phyloP scores from a whole-genome alignment of 2,888 invertebrate species.

The Mylabris sibirica region DNA sequence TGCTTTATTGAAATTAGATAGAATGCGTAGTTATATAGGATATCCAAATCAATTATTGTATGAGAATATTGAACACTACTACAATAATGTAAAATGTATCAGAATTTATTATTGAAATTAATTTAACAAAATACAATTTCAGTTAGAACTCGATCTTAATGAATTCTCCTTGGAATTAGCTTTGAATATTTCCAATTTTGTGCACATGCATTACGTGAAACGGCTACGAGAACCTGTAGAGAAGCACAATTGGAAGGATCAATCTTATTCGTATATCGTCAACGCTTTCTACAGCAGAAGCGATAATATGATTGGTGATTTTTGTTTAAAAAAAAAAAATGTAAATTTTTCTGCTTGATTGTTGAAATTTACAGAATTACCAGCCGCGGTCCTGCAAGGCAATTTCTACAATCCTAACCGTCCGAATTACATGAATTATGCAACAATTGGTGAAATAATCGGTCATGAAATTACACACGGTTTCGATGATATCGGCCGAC shows the following conservation, averaged over 20 bases:
- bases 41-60: not conserved
- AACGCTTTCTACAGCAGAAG: conserved; percentile 66
- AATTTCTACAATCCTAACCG: conserved; percentile 83
- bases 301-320: conserved; percentile 67
- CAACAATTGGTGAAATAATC: conserved; percentile 83
- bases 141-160: conserved; percentile 25
- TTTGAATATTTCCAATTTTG: conserved; percentile 24
- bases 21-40: conserved; percentile 11
- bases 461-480: conserved; percentile 89
- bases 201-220: conserved; percentile 58
- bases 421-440: conserved; percentile 86
- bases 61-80: not conserved
- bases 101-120: not conserved
- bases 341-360: not conserved
- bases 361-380: conserved; percentile 59
- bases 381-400: conserved; percentile 87
- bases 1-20: conserved; percentile 35
- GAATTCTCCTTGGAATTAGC: conserved; percentile 13
- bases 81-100: not conserved
- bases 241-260: conserved; percentile 65
- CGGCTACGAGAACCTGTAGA: conserved; percentile 63
- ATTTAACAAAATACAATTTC: not conserved
- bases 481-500: conserved; percentile 82
- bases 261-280: conserved; percentile 63
- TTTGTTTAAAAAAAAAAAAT: not conserved